These are phyloP conservation scores for Jaculus jaculus DNA, from an alignment of 2,113 vertebrate genomes.

Conservation along the genomic window DNA sequence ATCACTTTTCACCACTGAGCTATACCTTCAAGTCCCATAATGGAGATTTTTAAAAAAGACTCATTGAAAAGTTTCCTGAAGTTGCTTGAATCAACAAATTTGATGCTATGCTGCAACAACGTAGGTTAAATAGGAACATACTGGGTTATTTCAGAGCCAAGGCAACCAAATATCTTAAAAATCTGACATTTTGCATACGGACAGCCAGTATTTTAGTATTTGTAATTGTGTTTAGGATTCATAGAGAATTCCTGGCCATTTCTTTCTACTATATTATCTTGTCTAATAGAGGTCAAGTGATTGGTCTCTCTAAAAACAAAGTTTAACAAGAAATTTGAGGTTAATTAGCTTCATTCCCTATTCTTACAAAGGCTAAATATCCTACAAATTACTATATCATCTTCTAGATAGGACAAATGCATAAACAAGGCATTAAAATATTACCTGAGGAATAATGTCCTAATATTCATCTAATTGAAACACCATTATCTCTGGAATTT, in stretches of 20 bases:
- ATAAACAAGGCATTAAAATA: constrained; percentile 59
- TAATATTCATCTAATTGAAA: constrained; percentile 59
- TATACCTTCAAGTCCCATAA: not conserved
- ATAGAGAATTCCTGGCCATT: not conserved
- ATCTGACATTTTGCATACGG: not conserved
- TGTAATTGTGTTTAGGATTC: constrained; percentile 15
- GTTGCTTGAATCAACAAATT: not conserved
- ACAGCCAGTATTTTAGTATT: not conserved
- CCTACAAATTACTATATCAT: constrained; percentile 44
- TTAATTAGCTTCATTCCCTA: constrained; percentile 22
- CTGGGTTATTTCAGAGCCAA: not conserved
- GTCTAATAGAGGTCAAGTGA: constrained; percentile 29
- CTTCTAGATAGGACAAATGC: constrained; percentile 17
- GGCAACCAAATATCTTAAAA: not conserved
- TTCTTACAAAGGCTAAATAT: constrained; percentile 48
- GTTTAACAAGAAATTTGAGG: constrained; percentile 62
- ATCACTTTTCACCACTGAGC: too few relatives aligned
- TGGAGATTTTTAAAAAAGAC: not conserved
- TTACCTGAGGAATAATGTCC: constrained; percentile 64
- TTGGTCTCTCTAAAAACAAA: not conserved
- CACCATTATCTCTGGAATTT: constrained; percentile 56
- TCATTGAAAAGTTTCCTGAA: not conserved
- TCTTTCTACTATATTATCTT: constrained; percentile 24
- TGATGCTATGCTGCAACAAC: not conserved
- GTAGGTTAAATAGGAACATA: not conserved